These are phyloP conservation scores for Acropora yongei DNA, from an alignment of 64 coral and sea anemone species.

Conservation along the genomic window DNA sequence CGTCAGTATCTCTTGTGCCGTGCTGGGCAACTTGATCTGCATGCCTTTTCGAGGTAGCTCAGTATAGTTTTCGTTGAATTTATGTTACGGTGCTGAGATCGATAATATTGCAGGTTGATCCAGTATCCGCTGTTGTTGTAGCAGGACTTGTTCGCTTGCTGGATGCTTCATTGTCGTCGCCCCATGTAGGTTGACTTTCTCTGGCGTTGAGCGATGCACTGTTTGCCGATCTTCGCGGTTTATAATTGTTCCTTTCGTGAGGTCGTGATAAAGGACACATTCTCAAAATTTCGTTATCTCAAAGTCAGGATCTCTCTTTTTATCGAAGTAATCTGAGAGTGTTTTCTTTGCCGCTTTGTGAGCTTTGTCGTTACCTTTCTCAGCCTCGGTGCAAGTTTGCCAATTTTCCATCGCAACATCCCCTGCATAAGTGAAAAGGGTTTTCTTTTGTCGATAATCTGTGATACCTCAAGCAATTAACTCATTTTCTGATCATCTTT, in stretches of 20 bases:
- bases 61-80: constrained; percentile 30
- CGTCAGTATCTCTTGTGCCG: constrained; percentile 16
- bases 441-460: constrained; percentile 12
- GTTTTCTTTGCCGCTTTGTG: constrained; percentile 4
- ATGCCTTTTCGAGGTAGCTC: constrained; percentile 11
- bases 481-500: too few species aligned
- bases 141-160: background rate
- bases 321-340: constrained; percentile 10
- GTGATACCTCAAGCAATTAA: constrained; percentile 1
- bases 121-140: constrained; percentile 31
- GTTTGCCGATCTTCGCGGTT: too few species aligned
- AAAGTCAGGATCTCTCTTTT: background rate
- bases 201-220: too few species aligned
- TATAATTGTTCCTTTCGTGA: too few species aligned
- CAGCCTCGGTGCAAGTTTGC: background rate
- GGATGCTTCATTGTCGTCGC: too few species aligned
- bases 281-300: constrained; percentile 1
- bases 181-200: too few species aligned
- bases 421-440: constrained; percentile 1
- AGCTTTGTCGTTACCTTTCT: background rate
- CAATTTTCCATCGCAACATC: constrained; percentile 19
- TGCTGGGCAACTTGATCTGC: constrained; percentile 14
- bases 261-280: background rate
- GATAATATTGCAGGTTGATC: constrained; percentile 47
- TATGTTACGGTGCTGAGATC: constrained; percentile 32